Base-by-base conservation (phyloP, 2,113 vertebrate species). In the Pygoscelis antarcticus region DNA sequence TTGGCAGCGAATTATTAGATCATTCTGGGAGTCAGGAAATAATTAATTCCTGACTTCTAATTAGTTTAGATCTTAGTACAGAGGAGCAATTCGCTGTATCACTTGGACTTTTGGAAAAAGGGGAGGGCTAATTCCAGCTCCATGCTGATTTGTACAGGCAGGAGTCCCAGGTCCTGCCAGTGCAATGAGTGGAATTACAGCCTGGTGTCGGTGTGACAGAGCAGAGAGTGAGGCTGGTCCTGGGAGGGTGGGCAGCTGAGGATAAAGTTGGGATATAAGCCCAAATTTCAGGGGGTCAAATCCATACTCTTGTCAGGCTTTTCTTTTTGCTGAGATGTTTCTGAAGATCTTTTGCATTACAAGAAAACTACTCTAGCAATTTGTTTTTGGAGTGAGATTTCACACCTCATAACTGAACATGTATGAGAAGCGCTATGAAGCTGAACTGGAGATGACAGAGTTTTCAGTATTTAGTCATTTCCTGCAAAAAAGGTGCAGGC, bases 401-500 rank as follows among this genome's bases (percentile, higher is more conserved):
- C 78, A 88, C 75, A 91, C 66, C 60, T 97, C 32, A 8, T 80
- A 95, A 93, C 84, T 66, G 70, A 93, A 57, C 9, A 2, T 44
- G 29, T 66, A 86, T 77, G 55, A 93, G 83, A 93, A 93, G 36
- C 2, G 4, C 72, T 75, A 36, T 0, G 0, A 55, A 65, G 72
- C 58, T 93, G 77, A 95, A 40, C 69, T 90, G 62, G 54, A 71
- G 78, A 90, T 94, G 79, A 60, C 36, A 89, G 10, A 66, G 18
- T 90, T 89, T 95, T 94, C 61, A 74, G 78, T 86, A 94, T 82
- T 96, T 88, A 85, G 75, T 95, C 70, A 96, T 95, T 96, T 96
- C 71, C 51, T 86, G 91, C 51, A 91, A 34, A 36, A 89, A 92
- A 77, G 29, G 58, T 84, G 38, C 54, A 87, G 49, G 11, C 66